A percentile compares a stretch with the other conserved stretches of the same genome.
Conservation (phyloP, 2,888 invertebrate species). For the Troides aeacus region DNA sequence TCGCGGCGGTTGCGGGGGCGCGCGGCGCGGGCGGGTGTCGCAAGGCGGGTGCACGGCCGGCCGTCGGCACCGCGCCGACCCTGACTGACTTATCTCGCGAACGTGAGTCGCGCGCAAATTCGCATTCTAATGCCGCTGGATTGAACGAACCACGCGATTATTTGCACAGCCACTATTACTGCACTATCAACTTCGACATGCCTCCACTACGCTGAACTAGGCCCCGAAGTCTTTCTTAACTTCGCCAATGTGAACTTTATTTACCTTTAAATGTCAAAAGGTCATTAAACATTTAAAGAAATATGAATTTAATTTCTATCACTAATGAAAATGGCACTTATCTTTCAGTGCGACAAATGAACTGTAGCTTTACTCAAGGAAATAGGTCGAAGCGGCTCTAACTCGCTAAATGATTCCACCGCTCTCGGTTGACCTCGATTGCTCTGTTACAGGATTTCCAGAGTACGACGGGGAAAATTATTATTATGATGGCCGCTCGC, state of each 20-base stretch:
- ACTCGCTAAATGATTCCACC: slow-evolving; percentile 25
- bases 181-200: slow-evolving; percentile 20
- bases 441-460: slow-evolving; percentile 27
- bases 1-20: slow-evolving; percentile 59
- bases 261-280: not conserved
- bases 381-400: slow-evolving; percentile 29
- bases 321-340: not conserved
- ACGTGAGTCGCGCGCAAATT: slow-evolving; percentile 77
- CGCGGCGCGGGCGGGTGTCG: slow-evolving; percentile 57
- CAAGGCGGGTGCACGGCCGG: slow-evolving; percentile 76
- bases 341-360: slow-evolving; percentile 11
- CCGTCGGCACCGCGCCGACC: slow-evolving; percentile 78
- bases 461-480: slow-evolving; percentile 27
- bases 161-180: slow-evolving; percentile 36
- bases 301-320: not conserved
- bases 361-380: slow-evolving; percentile 21
- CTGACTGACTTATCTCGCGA: slow-evolving; percentile 79
- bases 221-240: not conserved
- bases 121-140: slow-evolving; percentile 73
- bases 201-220: slow-evolving; percentile 2
- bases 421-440: slow-evolving; percentile 27
- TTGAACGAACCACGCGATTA: slow-evolving; percentile 62
- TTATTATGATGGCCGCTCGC: slow-evolving; percentile 16
- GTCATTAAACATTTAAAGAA: not conserved
- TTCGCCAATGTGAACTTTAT: not conserved